Base-by-base conservation (phyloP, 2,888 invertebrate genomes). In the Camponotus fellah region DNA sequence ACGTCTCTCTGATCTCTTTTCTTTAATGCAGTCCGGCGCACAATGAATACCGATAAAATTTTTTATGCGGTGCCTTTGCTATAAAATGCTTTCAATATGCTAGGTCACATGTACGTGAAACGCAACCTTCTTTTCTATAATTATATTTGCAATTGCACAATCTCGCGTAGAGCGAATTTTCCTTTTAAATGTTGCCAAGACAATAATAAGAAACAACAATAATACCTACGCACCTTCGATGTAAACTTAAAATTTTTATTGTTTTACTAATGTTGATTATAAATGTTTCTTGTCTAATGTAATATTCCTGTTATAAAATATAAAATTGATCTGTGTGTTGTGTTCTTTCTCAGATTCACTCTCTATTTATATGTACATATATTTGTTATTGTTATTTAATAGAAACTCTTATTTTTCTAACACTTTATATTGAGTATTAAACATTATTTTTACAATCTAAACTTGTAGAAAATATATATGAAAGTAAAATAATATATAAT, bases 131-230 rank as follows among this genome's bases (percentile, higher is more conserved):
- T 60, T 60, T 60, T 17, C 12, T 12, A 32, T 75, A 75, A 64
- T 34, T 46, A 75, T 46, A 14, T 75, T 75, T 37, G 8, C 65
- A 65, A 32, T 26, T 26, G 17, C 37, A 26, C 2, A 32, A 2
- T 75, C 14, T 62, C 32, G 9, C n/a, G 64, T 43, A 75, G 12
- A 64, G 32, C 9, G 8, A 75, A 65, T 64, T 75, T 65, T n/a
- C 10, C 46, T 65, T 64, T 32, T 5, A 64, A 64, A 14, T 43
- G 40, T 14, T 21, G 12, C 6, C n/a, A 14, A 56, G n/a, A 26
- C 26, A 26, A 26, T 9, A 21, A 21, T 8, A 53, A 32, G 14
- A 60, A 8, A 17, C 12, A 21, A 58, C 26, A 1, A 72, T 75
- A 46, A 43, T 65, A 64, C 34, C n/a, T 65, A 9, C 34, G 2